Base-by-base conservation (phyloP, 2,888 invertebrate genomes). In the Clunio marinus region DNA sequence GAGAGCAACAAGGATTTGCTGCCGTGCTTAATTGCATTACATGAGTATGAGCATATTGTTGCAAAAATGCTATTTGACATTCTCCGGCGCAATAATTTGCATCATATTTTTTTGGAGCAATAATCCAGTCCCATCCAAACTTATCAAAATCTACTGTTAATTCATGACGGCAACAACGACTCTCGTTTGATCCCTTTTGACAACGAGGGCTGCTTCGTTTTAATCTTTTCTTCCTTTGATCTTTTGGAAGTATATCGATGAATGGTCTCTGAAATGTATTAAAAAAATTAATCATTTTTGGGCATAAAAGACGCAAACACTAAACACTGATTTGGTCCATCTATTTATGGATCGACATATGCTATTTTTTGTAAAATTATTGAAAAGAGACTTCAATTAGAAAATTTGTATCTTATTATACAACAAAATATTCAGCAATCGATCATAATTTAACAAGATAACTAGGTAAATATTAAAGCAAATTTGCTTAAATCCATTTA, bases 101-200 rank as follows among this genome's bases (percentile, higher is more conserved):
- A 75, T 93, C 91, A 81, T 96, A 98, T 70, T 87, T 84, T 74
- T 93, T 93, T 0, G 98, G 98, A 0, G 96, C 96, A 70, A 98
- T 93, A 74, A 98, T 92, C 88, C 96, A 98, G 76, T 96, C 93
- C 95, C 96, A 97, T 25, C 96, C 96, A 76, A 97, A 95, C 24
- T 89, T 88, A 73, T 91, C 91, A 77, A 98, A 98, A 81, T 96
- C 93, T 15, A 98, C 93, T 13, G 88, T 88, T 51, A 97, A 83
- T 0, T 96, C 95, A 79, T 95, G 96, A 2, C 96, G 88, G 76
- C 98, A 98, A 80, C 98, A 98, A 57, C 93, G 84, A 27, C 87
- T 84, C 75, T 95, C 93, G 72, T 88, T 75, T 68, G 77, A 78
- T 67, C 73, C 76, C 73, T 92, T 93, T 69, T 89, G 88, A 80